These are phyloP conservation scores for Cladorhizidae sp. DNA, from an alignment of 37 sponge, comb jelly and placozoan genomes.

Conservation along the genomic window DNA sequence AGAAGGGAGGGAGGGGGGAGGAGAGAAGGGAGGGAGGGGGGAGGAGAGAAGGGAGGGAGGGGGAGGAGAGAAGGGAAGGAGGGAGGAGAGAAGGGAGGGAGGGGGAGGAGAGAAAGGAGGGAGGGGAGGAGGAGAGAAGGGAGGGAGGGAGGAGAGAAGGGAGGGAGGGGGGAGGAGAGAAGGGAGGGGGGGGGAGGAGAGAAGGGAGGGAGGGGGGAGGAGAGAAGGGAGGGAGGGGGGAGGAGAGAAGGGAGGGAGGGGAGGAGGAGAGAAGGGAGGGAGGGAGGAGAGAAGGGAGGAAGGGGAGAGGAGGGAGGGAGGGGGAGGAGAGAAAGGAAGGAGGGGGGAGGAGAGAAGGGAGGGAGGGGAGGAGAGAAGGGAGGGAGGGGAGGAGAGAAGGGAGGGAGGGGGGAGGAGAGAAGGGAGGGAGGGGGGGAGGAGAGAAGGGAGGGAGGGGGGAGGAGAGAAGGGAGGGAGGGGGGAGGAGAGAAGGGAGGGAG, in stretches of 20 bases:
- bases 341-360: too few relatives aligned
- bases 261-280: neutral
- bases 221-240: neutral
- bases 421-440: too few relatives aligned
- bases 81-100: neutral
- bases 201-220: constrained; percentile 20
- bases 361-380: too few relatives aligned
- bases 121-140: constrained; percentile 7
- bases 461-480: too few relatives aligned
- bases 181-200: constrained; percentile 6
- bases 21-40: too few relatives aligned
- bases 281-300: neutral
- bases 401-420: too few relatives aligned
- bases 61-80: constrained; percentile 6
- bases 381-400: too few relatives aligned
- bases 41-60: neutral
- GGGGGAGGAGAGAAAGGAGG: neutral
- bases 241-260: neutral
- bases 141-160: constrained; percentile 3
- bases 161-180: constrained; percentile 4
- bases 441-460: too few relatives aligned
- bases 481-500: too few relatives aligned
- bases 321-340: too few relatives aligned
- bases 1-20: neutral
- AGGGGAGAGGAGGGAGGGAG: neutral